Evolutionary conservation across 2,113 vertebrate species (phyloP).

Genomic region (Megaceryle torquata): DNA sequence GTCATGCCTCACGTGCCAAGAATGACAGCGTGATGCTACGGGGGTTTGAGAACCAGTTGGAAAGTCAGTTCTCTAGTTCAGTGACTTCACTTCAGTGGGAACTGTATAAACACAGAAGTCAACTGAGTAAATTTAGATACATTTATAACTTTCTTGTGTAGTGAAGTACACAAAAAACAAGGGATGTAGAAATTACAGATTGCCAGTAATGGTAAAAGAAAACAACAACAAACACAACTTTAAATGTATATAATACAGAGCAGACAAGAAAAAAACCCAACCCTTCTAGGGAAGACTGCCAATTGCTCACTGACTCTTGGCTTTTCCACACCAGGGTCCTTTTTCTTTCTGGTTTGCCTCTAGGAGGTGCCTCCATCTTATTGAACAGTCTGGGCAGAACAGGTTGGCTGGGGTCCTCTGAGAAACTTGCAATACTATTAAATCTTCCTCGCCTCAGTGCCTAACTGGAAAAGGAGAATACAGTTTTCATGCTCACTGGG

Average conservation of each 20-base stretch:
- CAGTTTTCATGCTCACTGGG: background rate
- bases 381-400: background rate
- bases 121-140: conserved; percentile 19
- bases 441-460: background rate
- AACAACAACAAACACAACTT: conserved; percentile 16
- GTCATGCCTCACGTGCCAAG: background rate
- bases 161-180: background rate
- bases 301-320: background rate
- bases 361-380: background rate
- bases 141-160: conserved; percentile 40
- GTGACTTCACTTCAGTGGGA: conserved; percentile 41
- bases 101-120: conserved; percentile 33
- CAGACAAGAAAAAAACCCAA: background rate
- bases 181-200: conserved; percentile 8
- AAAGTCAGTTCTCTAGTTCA: conserved; percentile 34
- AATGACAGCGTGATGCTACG: conserved; percentile 21
- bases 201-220: conserved; percentile 23
- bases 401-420: background rate
- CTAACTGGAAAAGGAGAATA: background rate
- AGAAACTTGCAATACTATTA: background rate
- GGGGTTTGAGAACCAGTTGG: conserved; percentile 32
- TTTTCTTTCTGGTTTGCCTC: background rate
- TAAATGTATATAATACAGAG: background rate
- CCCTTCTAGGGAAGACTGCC: background rate
- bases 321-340: background rate